A percentile compares a stretch with the other conserved stretches of the same genome.
Evolutionary conservation across 2,113 vertebrate genomes (phyloP).

Genomic region (Dipodomys stephensi): DNA sequence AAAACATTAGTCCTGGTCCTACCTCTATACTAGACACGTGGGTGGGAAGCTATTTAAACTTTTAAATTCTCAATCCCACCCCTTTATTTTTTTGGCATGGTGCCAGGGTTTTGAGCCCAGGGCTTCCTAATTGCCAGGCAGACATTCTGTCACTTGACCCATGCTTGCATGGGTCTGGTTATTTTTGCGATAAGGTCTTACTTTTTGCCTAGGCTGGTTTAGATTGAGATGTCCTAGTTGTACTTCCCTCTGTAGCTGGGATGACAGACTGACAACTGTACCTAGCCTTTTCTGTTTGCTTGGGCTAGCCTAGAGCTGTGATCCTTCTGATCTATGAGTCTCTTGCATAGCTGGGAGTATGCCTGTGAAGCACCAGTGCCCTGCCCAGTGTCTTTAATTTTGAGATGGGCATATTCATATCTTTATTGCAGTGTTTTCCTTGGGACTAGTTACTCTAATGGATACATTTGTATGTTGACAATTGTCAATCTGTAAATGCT

Average conservation of each 20-base stretch:
- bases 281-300: background rate
- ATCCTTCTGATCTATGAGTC: too few relatives aligned
- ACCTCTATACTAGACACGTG: background rate
- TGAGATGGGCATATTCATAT: background rate
- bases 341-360: too few relatives aligned
- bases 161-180: too few relatives aligned
- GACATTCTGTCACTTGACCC: too few relatives aligned
- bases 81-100: background rate
- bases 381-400: background rate
- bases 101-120: too few relatives aligned
- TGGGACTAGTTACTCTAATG: background rate
- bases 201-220: too few relatives aligned
- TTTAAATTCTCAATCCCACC: background rate
- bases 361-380: too few relatives aligned
- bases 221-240: too few relatives aligned
- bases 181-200: too few relatives aligned
- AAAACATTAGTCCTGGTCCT: background rate
- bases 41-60: background rate
- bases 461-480: background rate
- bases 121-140: too few relatives aligned
- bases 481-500: background rate
- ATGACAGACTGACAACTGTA: too few relatives aligned
- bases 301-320: background rate
- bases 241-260: too few relatives aligned
- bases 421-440: background rate